phyloP scores from a whole-genome alignment of 2,888 invertebrate species.

The Coecobrya sp. region DNA sequence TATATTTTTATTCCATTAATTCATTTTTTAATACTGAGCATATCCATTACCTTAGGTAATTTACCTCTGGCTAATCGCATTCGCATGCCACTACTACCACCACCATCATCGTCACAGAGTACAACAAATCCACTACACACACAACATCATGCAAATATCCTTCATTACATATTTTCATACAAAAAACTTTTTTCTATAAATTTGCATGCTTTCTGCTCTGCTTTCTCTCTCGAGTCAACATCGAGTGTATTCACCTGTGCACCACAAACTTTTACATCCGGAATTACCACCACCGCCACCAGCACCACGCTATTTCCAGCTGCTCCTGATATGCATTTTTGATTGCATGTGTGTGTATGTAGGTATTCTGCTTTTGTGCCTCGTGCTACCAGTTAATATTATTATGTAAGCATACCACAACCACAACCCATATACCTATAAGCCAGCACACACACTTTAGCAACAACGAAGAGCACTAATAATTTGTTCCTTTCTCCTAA shows the following conservation, averaged over 20 bases:
- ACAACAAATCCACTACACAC: not conserved
- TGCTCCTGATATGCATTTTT: constrained; percentile 63
- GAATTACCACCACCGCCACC: not conserved
- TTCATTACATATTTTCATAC: constrained; percentile 46
- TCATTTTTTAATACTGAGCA: constrained; percentile 41
- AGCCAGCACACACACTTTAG: not conserved
- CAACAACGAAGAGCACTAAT: not conserved
- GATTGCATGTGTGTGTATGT: constrained; percentile 26
- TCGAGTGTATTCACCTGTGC: constrained; percentile 37
- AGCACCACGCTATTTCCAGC: not conserved
- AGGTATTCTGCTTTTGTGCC: not conserved
- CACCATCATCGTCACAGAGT: not conserved
- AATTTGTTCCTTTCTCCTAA: constrained; percentile 40
- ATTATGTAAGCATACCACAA: not conserved
- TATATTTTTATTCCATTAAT: constrained; percentile 49
- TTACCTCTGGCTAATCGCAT: constrained; percentile 29
- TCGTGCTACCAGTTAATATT: constrained; percentile 36
- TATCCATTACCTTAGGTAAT: constrained; percentile 41
- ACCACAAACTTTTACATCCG: constrained; percentile 34
- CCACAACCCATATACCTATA: not conserved
- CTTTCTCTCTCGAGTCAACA: not conserved
- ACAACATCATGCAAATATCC: constrained; percentile 21
- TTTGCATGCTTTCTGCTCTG: constrained; percentile 46
- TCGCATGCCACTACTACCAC: constrained; percentile 9
- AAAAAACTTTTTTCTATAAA: not conserved